Conservation (phyloP, 2,113 vertebrate species). For the Balaeniceps rex region DNA sequence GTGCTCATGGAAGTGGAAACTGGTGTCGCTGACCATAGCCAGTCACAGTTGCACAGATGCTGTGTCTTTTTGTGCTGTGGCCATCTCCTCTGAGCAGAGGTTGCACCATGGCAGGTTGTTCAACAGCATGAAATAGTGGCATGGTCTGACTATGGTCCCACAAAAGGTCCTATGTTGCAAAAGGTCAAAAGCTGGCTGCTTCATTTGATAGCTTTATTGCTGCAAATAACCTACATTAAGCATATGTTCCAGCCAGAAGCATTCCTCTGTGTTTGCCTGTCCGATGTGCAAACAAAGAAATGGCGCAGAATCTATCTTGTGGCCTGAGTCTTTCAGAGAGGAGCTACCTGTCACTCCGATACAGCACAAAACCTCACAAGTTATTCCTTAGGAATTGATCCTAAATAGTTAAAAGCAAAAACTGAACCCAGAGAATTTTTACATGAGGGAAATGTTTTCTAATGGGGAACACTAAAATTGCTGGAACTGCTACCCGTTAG, state of each 20-base stretch:
- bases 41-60: rapidly evolving
- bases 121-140: background rate
- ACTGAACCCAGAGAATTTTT: background rate
- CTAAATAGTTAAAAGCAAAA: background rate
- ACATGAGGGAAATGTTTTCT: background rate
- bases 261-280: background rate
- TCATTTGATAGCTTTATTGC: background rate
- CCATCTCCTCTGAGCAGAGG: background rate
- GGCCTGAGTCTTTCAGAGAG: background rate
- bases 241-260: background rate
- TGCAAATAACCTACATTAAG: background rate
- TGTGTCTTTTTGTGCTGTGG: background rate
- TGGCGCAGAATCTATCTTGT: rapidly evolving
- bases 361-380: background rate
- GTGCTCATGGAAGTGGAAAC: background rate
- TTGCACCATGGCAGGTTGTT: background rate
- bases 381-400: background rate
- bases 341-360: background rate
- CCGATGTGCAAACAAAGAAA: background rate
- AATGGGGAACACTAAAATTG: background rate
- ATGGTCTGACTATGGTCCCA: background rate
- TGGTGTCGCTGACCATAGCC: rapidly evolving
- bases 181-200: background rate
- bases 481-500: background rate
- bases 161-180: background rate